These are phyloP conservation scores for Drosophila trapezifrons DNA, from an alignment of 1,140 invertebrate species.

Conservation along the genomic window DNA sequence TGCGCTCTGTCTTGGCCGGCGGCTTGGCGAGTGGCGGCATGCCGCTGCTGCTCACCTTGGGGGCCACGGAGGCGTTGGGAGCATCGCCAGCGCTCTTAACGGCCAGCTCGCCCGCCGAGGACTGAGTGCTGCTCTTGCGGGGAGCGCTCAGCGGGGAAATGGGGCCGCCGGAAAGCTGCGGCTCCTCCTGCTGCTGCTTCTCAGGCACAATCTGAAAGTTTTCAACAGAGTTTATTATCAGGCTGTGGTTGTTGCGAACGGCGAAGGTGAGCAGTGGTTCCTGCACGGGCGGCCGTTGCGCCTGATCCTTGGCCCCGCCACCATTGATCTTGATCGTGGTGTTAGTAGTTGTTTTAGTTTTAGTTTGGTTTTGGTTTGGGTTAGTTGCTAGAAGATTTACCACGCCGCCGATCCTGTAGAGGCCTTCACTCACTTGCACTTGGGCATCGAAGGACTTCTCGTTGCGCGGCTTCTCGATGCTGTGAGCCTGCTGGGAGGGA, in stretches of 20 bases:
- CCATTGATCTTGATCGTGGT: conserved; percentile 38
- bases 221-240: conserved; percentile 84
- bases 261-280: conserved; percentile 41
- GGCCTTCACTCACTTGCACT: conserved; percentile 80
- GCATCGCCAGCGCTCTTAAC: conserved; percentile 24
- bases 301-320: conserved; percentile 36
- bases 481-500: conserved; percentile 45
- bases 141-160: conserved; percentile 70
- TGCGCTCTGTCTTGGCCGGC: conserved; percentile 72
- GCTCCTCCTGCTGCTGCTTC: conserved; percentile 57
- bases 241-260: conserved; percentile 68
- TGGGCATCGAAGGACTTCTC: conserved; percentile 79
- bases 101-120: conserved; percentile 16
- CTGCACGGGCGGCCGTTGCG: conserved; percentile 6
- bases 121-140: conserved; percentile 56
- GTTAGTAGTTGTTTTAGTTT: conserved; percentile 28
- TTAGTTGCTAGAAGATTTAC: conserved; percentile 69
- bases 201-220: conserved; percentile 84
- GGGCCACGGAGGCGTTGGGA: conserved; percentile 53
- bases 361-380: conserved; percentile 42
- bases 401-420: conserved; percentile 76
- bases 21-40: conserved; percentile 65
- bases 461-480: conserved; percentile 72
- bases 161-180: conserved; percentile 42
- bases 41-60: conserved; percentile 62